Evolutionary conservation across 2,888 invertebrate genomes (phyloP), one percentile per base, ranked within the genome.

Genomic region (Parapristionchus giblindavisi): DNA sequence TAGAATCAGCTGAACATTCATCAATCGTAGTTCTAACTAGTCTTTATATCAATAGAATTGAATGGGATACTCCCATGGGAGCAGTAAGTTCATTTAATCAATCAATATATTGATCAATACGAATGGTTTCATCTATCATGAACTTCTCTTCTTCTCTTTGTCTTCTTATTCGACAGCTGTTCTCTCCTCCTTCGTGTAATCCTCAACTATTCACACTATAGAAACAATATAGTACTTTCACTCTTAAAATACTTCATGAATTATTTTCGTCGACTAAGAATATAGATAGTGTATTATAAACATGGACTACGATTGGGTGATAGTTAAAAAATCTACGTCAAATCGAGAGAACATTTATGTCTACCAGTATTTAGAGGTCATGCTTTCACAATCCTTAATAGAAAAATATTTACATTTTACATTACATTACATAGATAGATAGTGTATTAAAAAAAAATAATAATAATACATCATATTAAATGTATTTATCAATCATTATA

Each of bases 21-120:
- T 78, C 85, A 21, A 84, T 87, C 68, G 79, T 85, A 17, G 84
- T 87, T 24, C 85, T 85, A 74, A 78, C 82, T 29, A 82, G 81
- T 27, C 61, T 87, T 34, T 82, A 81, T 78, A 82, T 87, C 76
- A 86, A 85, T 76, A 76, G 84, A 40, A 75, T 87, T 65, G 77
- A 80, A 48, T 87, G 87, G 87, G 78, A 83, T 66, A 70, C 70
- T 54, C 38, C 60, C 3, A 72, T 60, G 36, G 72, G 72, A 8
- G 60, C 58, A 3, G 72, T 60, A 17, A 70, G 70, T 54, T 36
- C 38, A 21, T 60, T 60, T 17, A 6, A 63, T 63, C 63, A 40
- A 63, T 63, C 27, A 27, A 63, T 63, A 27, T 27, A 29, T 40
- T 61, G n/a, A n/a, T 24, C 63, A 38, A 27, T 38, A 40, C 63